These are phyloP conservation scores for Octonoba sinensis DNA, from an alignment of 2,888 invertebrate genomes.

Conservation along the genomic window DNA sequence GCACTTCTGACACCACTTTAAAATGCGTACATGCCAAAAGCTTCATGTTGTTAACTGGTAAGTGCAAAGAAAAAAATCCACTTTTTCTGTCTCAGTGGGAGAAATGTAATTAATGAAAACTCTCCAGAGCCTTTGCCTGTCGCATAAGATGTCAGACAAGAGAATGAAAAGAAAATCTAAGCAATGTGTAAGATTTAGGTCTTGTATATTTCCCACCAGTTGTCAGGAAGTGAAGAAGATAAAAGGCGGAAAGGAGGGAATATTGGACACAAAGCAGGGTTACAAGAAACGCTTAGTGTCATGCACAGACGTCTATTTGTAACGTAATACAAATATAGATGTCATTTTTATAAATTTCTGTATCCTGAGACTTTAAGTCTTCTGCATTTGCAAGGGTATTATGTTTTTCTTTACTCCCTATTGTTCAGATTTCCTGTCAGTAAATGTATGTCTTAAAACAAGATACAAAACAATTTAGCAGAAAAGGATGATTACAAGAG, in stretches of 20 bases:
- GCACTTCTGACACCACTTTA: no score
- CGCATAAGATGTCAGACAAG: neutral
- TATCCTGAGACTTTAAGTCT: conserved; percentile 35
- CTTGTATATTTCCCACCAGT: conserved; percentile 26
- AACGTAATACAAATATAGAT: conserved; percentile 55
- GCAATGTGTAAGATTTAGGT: conserved; percentile 3
- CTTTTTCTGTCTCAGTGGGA: neutral
- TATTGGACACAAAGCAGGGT: conserved; percentile 51
- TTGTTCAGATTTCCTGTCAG: no score
- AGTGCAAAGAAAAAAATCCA: neutral
- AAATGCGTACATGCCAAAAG: no score
- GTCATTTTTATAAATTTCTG: conserved; percentile 50
- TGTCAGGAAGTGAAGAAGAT: conserved; percentile 53
- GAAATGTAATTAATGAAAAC: no score
- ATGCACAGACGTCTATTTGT: conserved; percentile 51
- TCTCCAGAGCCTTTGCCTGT: neutral
- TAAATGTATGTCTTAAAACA: no score
- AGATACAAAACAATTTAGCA: no score
- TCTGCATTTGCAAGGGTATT: conserved; percentile 37
- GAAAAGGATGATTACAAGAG: no score
- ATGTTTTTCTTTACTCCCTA: no score
- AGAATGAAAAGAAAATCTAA: conserved; percentile 2
- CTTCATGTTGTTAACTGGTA: no score
- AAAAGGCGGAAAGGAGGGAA: conserved; percentile 22
- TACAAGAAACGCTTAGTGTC: conserved; percentile 53